Evolutionary conservation across 2,888 invertebrate genomes (phyloP).

Genomic region (Oscheius sp.): DNA sequence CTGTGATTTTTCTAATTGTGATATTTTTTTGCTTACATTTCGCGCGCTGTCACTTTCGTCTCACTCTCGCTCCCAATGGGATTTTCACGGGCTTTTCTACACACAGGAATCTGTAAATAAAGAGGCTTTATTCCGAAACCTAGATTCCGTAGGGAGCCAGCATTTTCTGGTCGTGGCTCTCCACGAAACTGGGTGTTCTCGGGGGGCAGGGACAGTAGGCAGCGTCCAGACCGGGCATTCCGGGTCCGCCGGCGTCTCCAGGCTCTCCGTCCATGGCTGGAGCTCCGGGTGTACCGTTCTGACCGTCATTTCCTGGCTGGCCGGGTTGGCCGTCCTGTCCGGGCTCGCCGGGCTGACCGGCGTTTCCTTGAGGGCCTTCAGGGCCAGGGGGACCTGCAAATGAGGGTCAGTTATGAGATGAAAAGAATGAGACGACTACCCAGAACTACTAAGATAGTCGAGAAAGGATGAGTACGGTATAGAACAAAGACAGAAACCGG

Average conservation of each 20-base stretch:
- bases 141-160: constrained; percentile 27
- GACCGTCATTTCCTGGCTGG: constrained; percentile 27
- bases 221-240: constrained; percentile 41
- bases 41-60: not conserved
- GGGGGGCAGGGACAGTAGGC: constrained; percentile 25
- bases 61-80: not conserved
- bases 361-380: constrained; percentile 48
- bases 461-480: too few species aligned
- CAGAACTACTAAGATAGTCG: too few species aligned
- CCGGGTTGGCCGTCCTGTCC: constrained; percentile 41
- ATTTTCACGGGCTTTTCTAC: not conserved
- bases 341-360: constrained; percentile 33
- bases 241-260: constrained; percentile 42
- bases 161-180: constrained; percentile 15
- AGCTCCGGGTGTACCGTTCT: constrained; percentile 14
- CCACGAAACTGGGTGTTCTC: constrained; percentile 19
- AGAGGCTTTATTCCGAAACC: not conserved
- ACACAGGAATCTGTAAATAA: not conserved
- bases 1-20: constrained; percentile 17
- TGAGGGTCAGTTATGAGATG: too few species aligned
- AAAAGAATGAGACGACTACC: too few species aligned
- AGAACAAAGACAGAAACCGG: too few species aligned
- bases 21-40: not conserved
- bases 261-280: constrained; percentile 32
- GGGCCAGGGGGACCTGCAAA: constrained; percentile 43